These are phyloP conservation scores for Aphidius ervi DNA, from an alignment of 1,140 invertebrate species.

Conservation along the genomic window DNA sequence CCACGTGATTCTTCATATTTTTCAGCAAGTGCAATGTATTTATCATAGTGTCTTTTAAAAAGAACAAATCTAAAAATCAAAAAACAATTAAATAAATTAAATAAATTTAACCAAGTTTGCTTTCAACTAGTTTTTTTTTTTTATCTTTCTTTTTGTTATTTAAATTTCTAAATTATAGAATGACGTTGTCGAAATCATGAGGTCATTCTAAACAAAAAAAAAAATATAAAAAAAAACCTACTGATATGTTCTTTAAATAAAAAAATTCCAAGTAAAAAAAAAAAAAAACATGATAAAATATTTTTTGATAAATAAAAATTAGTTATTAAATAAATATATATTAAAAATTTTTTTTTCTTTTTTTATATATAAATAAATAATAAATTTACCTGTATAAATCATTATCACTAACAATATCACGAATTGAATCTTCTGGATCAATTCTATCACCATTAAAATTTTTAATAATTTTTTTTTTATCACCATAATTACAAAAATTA, in stretches of 20 bases:
- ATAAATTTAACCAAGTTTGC: neutral
- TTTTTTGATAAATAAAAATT: too few relatives aligned
- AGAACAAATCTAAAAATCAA: conserved; percentile 56
- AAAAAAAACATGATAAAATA: too few relatives aligned
- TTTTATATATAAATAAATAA: neutral
- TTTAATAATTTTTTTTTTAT: neutral
- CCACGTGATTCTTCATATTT: conserved; percentile 62
- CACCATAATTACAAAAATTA: too few relatives aligned
- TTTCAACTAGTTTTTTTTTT: neutral
- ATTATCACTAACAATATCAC: conserved; percentile 63
- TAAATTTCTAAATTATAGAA: neutral
- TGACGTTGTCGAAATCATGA: neutral
- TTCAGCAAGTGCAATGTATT: conserved; percentile 58
- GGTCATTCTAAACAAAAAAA: neutral
- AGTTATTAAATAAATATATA: too few relatives aligned
- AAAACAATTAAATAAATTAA: conserved; percentile 1
- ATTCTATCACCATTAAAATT: conserved; percentile 46
- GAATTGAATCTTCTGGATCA: conserved; percentile 62
- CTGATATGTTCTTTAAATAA: too few relatives aligned
- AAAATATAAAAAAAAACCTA: neutral
- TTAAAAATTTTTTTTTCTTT: too few relatives aligned
- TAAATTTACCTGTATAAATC: conserved; percentile 59
- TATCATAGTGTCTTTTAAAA: conserved; percentile 64
- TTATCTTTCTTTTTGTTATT: neutral
- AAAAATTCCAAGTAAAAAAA: too few relatives aligned